phyloP scores from a whole-genome alignment of 2,113 vertebrate genomes.

The Rhombomys opimus region DNA sequence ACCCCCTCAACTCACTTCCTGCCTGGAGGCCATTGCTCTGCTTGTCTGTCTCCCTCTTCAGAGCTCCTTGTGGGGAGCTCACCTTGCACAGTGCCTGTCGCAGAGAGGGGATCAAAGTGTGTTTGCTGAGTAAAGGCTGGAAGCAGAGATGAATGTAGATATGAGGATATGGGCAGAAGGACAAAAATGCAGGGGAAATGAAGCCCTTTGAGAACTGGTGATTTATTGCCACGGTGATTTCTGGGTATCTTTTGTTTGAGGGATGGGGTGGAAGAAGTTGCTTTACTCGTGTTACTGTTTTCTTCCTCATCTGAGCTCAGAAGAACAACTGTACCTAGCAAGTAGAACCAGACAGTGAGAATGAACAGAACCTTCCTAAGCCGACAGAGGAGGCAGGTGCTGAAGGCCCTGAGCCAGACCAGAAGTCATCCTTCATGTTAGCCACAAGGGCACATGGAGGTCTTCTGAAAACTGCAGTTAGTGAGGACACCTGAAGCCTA shows the following conservation, averaged over 20 bases:
- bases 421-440: neutral
- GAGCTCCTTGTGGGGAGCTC: neutral
- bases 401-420: neutral
- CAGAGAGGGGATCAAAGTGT: neutral
- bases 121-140: neutral
- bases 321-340: neutral
- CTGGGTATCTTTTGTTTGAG: constrained; percentile 43
- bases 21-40: neutral
- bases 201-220: neutral
- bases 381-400: neutral
- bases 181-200: constrained; percentile 12
- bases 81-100: neutral
- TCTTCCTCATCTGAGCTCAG: constrained; percentile 38
- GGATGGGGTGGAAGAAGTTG: neutral
- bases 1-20: neutral
- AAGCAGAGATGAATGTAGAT: neutral
- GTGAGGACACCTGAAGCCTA: neutral
- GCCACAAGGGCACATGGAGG: neutral
- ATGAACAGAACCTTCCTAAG: neutral
- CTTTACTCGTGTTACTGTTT: constrained; percentile 48
- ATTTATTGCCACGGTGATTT: constrained; percentile 50
- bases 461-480: neutral
- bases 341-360: neutral
- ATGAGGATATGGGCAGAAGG: constrained; percentile 8
- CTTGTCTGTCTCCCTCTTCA: neutral